phyloP scores from a whole-genome alignment of 1,140 invertebrate species.

The Atta texana region DNA sequence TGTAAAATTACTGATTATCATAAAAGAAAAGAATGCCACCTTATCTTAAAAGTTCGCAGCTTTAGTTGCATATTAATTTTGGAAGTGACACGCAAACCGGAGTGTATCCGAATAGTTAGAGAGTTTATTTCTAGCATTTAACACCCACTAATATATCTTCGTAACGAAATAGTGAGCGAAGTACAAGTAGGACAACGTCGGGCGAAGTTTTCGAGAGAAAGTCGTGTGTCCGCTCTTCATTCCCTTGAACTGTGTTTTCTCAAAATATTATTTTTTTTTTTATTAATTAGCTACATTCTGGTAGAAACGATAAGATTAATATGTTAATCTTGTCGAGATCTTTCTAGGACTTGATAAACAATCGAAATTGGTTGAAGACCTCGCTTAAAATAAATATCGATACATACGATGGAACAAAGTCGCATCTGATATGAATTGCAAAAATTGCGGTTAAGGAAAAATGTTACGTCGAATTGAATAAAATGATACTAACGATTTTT shows the following conservation, averaged over 20 bases:
- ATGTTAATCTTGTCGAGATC: not conserved
- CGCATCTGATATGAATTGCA: slow-evolving; percentile 24
- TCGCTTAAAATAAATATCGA: slow-evolving; percentile 14
- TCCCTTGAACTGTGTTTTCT: not conserved
- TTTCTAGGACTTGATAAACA: not conserved
- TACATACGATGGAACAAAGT: not conserved
- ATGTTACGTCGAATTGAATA: not conserved
- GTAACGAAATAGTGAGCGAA: slow-evolving; percentile 33
- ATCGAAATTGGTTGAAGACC: slow-evolving; percentile 24
- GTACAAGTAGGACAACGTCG: slow-evolving; percentile 32
- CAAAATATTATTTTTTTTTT: slow-evolving; percentile 4
- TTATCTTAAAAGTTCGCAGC: slow-evolving; percentile 18
- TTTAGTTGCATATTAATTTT: slow-evolving; percentile 31
- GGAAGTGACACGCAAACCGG: slow-evolving; percentile 1
- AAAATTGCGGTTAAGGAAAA: slow-evolving; percentile 10
- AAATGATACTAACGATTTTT: not conserved
- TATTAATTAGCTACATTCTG: not conserved
- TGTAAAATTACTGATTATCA: not conserved
- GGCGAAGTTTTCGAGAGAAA: slow-evolving; percentile 44
- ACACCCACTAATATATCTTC: slow-evolving; percentile 41
- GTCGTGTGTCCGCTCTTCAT: not conserved
- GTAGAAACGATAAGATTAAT: not conserved
- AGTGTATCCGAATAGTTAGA: slow-evolving; percentile 14
- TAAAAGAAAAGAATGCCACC: not conserved
- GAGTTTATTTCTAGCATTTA: slow-evolving; percentile 57